Evolutionary conservation across 2,888 invertebrate genomes (phyloP).

Genomic region (Melipona bicolor): DNA sequence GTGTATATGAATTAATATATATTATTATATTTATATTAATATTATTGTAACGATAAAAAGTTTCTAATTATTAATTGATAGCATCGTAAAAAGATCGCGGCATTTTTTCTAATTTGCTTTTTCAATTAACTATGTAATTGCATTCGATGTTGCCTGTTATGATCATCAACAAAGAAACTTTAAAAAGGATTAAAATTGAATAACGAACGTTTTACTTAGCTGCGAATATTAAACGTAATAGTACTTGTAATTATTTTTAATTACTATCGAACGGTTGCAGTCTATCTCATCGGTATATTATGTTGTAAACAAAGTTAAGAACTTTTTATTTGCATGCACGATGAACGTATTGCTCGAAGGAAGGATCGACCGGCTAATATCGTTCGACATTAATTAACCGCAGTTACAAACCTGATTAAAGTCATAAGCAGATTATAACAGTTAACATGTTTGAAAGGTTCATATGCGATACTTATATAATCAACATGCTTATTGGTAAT

Average conservation of each 20-base stretch:
- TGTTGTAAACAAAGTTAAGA: background rate
- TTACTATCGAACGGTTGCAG: background rate
- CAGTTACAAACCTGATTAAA: slow-evolving; percentile 62
- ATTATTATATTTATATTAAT: too few relatives aligned
- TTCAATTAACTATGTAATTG: slow-evolving; percentile 26
- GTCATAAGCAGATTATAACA: slow-evolving; percentile 64
- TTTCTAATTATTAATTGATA: slow-evolving; percentile 23
- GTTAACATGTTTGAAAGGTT: slow-evolving; percentile 51
- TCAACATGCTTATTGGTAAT: slow-evolving; percentile 35
- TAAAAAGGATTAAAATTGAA: background rate
- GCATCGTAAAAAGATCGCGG: slow-evolving; percentile 1
- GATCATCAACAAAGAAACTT: background rate
- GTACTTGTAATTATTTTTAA: background rate
- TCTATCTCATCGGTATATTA: background rate
- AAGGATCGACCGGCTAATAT: slow-evolving; percentile 37
- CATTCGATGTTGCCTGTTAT: slow-evolving; percentile 18
- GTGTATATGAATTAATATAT: background rate
- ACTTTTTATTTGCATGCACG: background rate
- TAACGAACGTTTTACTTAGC: background rate
- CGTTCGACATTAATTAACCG: slow-evolving; percentile 65
- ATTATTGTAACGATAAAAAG: background rate
- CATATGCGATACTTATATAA: slow-evolving; percentile 50
- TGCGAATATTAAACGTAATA: background rate
- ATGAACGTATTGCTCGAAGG: slow-evolving; percentile 25
- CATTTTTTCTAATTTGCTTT: slow-evolving; percentile 25